phyloP scores from a whole-genome alignment of 2,888 invertebrate species.

The Tryphoninae sp. region DNA sequence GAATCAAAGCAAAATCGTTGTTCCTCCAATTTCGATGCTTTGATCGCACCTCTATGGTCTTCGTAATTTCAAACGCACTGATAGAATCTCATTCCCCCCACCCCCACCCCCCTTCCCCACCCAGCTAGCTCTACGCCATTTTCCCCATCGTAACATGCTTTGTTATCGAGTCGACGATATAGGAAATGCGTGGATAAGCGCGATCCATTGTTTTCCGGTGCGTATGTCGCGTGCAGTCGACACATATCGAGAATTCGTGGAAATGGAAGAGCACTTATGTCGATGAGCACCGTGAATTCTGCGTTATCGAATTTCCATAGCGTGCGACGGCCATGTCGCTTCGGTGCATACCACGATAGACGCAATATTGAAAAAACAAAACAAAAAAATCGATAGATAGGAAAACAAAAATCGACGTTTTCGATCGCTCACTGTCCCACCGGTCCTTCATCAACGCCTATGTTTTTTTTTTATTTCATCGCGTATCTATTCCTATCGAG shows the following conservation, averaged over 20 bases:
- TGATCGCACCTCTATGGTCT: background rate
- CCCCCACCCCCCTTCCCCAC: background rate
- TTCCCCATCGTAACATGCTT: background rate
- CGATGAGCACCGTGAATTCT: constrained; percentile 28
- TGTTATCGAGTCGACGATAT: constrained; percentile 23
- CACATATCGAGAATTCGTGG: constrained; percentile 14
- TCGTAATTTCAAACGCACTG: background rate
- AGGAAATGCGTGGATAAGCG: background rate
- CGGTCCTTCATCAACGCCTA: background rate
- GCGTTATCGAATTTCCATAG: constrained; percentile 40
- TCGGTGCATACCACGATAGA: constrained; percentile 21
- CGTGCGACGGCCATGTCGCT: constrained; percentile 30
- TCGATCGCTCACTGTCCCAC: constrained; percentile 31
- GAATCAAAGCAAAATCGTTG: constrained; percentile 33
- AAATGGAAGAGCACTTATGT: constrained; percentile 38
- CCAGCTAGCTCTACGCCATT: background rate
- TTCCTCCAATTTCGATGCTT: background rate
- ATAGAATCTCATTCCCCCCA: background rate
- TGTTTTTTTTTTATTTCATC: background rate
- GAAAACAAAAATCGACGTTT: constrained; percentile 11
- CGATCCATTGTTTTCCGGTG: constrained; percentile 17
- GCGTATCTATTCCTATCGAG: background rate
- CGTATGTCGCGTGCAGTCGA: background rate
- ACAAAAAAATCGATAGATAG: background rate
- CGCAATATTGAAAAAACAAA: constrained; percentile 5